A percentile compares a stretch with the other conserved stretches of the same genome.
These are phyloP conservation scores for Dallia pectoralis DNA, from an alignment of 2,797 vertebrate genomes.

Conservation along the genomic window DNA sequence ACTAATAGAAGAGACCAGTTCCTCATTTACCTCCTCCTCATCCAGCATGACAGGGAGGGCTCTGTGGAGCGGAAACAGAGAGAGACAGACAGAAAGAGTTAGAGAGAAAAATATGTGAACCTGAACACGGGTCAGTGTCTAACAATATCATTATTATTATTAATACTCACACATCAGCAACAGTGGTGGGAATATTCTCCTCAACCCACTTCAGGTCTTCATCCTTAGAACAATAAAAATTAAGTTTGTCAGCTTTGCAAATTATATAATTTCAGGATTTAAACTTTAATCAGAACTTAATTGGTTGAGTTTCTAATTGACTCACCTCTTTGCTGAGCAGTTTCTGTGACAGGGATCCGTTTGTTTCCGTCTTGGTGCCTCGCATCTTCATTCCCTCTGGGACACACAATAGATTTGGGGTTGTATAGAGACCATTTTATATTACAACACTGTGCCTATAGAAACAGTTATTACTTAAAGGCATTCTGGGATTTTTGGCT, in stretches of 20 bases:
- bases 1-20: conserved; percentile 18
- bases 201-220: conserved; percentile 97
- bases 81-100: background rate
- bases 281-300: background rate
- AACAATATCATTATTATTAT: background rate
- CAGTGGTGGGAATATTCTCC: conserved; percentile 92
- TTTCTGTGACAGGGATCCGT: conserved; percentile 86
- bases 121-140: background rate
- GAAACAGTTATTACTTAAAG: background rate
- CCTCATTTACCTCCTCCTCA: conserved; percentile 73
- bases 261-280: no score
- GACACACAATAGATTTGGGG: conserved; percentile 12
- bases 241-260: background rate
- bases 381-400: conserved; percentile 97
- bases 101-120: background rate
- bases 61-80: conserved; percentile 45
- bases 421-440: background rate
- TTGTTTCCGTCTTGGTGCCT: conserved; percentile 87
- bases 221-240: conserved; percentile 72
- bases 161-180: conserved; percentile 91
- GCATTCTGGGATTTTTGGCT: no score
- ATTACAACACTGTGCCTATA: background rate
- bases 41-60: conserved; percentile 76
- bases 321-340: conserved; percentile 83
- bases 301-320: background rate